Evolutionary conservation across 2,888 invertebrate species (phyloP).

Genomic region (Andrena chrysosceles): DNA sequence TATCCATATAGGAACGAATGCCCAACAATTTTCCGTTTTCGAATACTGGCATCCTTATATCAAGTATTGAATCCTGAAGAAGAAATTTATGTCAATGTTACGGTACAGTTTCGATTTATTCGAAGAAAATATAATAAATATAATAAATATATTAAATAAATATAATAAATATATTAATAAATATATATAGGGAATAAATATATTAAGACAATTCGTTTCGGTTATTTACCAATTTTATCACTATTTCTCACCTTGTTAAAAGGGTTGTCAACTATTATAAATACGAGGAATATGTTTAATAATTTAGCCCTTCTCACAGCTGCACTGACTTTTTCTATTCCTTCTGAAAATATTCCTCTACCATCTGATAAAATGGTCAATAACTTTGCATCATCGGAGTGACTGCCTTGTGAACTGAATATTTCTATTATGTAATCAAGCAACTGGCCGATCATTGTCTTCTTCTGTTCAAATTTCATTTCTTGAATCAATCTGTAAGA

Average conservation of each 20-base stretch:
- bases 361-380: constrained; percentile 98
- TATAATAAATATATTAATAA: no score
- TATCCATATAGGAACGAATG: constrained; percentile 95
- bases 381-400: constrained; percentile 91
- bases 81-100: background rate
- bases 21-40: constrained; percentile 87
- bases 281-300: constrained; percentile 96
- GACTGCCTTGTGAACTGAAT: constrained; percentile 86
- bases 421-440: constrained; percentile 92
- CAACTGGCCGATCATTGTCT: constrained; percentile 94
- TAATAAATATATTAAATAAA: no score
- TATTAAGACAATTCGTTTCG: no score
- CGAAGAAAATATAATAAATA: no score
- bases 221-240: background rate
- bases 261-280: constrained; percentile 98
- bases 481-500: constrained; percentile 89
- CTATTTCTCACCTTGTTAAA: constrained; percentile 90
- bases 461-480: constrained; percentile 95
- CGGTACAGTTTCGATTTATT: no score
- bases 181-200: no score
- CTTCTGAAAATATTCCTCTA: constrained; percentile 95
- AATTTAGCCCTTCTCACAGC: constrained; percentile 93
- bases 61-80: constrained; percentile 94
- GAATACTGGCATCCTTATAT: constrained; percentile 93
- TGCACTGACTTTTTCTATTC: constrained; percentile 90